A percentile compares a stretch with the other conserved stretches of the same genome.
Evolutionary conservation across 2,797 vertebrate species (phyloP).

Genomic region (Hoplostethus mediterraneus): DNA sequence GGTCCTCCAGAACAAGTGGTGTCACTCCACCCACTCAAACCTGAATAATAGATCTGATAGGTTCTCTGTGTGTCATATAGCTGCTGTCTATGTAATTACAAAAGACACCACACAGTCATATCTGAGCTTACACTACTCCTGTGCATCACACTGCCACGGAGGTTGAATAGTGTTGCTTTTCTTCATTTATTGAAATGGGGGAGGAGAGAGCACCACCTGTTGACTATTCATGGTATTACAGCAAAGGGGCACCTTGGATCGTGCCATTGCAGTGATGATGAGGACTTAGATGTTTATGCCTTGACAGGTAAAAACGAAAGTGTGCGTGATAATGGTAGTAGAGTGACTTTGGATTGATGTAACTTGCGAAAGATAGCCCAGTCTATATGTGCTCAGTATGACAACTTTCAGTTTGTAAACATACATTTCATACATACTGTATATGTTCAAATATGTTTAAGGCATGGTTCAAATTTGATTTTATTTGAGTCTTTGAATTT

Average conservation of each 20-base stretch:
- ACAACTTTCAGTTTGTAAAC: neutral
- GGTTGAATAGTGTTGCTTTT: constrained; percentile 8
- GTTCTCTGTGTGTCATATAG: constrained; percentile 49
- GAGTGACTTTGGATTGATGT: too few relatives aligned
- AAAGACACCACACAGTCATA: constrained; percentile 38
- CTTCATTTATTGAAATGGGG: constrained; percentile 24
- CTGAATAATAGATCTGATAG: constrained; percentile 73
- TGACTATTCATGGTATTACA: constrained; percentile 50
- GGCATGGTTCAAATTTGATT: neutral
- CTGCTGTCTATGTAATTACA: constrained; percentile 60
- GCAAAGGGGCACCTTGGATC: neutral
- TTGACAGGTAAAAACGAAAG: too few relatives aligned
- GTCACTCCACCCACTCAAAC: constrained; percentile 64
- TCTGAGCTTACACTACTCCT: constrained; percentile 24
- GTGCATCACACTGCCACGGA: neutral
- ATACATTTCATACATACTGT: neutral
- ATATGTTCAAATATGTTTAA: neutral
- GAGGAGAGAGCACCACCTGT: constrained; percentile 68
- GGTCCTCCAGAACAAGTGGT: constrained; percentile 63
- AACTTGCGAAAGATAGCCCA: too few relatives aligned
- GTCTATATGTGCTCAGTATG: too few relatives aligned
- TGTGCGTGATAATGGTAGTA: too few relatives aligned
- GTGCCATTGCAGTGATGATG: neutral
- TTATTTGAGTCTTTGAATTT: constrained; percentile 4
- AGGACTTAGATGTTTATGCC: neutral